phyloP scores from a whole-genome alignment of 2,797 vertebrate species.

The Microtus agrestis region DNA sequence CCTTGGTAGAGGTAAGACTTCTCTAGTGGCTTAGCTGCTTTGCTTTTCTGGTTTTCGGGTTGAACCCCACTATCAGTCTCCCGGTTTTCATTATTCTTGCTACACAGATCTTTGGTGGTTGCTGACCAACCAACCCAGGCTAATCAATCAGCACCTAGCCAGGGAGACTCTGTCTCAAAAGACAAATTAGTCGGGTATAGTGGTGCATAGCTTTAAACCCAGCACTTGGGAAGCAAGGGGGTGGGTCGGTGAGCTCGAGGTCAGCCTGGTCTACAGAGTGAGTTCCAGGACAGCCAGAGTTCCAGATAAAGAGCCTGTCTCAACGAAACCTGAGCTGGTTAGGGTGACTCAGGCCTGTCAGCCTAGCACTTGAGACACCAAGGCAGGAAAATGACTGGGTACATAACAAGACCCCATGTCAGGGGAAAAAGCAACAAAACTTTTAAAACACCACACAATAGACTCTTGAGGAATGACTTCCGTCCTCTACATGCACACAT shows the following conservation, averaged over 20 bases:
- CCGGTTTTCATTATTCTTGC: no score
- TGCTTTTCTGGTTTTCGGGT: no score
- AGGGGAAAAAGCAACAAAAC: not conserved
- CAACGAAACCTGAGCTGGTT: not conserved
- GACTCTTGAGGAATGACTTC: not conserved
- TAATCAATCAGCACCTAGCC: not conserved
- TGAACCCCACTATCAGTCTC: no score
- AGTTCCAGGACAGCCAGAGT: not conserved
- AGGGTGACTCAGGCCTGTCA: not conserved
- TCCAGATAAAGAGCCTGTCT: not conserved
- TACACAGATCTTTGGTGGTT: not conserved
- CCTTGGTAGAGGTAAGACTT: no score
- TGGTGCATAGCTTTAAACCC: not conserved
- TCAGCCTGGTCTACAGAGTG: not conserved
- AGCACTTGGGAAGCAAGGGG: not conserved
- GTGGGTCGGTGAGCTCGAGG: not conserved
- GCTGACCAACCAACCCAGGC: not conserved
- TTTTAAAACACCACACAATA: not conserved
- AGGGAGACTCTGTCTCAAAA: not conserved
- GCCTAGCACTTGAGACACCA: not conserved
- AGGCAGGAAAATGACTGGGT: not conserved
- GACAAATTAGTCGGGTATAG: not conserved
- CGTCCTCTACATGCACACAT: not conserved
- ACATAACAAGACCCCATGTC: not conserved
- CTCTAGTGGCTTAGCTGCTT: no score